These are phyloP conservation scores for Gryllus longicercus DNA, from an alignment of 2,888 invertebrate species.

Conservation along the genomic window DNA sequence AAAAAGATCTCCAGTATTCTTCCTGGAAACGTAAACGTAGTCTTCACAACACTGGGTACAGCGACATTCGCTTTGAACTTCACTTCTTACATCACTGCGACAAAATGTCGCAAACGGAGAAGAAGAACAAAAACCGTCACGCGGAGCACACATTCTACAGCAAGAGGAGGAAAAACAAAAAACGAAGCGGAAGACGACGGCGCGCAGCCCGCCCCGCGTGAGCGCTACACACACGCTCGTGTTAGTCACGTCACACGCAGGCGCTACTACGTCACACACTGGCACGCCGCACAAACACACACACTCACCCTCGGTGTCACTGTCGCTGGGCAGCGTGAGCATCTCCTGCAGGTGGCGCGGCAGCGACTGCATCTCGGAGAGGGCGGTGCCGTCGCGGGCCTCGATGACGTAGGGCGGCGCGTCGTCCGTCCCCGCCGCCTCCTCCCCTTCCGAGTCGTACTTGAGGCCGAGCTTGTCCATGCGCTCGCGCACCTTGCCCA, in stretches of 20 bases:
- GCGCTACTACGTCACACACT: background rate
- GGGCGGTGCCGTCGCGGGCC: slow-evolving; percentile 57
- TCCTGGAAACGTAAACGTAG: too few relatives aligned
- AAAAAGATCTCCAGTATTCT: too few relatives aligned
- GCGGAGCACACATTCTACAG: too few relatives aligned
- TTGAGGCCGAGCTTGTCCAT: slow-evolving; percentile 65
- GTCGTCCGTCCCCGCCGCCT: slow-evolving; percentile 48
- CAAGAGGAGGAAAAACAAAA: too few relatives aligned
- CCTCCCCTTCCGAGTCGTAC: slow-evolving; percentile 40
- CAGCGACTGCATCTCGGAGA: slow-evolving; percentile 58
- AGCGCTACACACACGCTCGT: background rate
- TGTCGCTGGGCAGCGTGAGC: slow-evolving; percentile 59
- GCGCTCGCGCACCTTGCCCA: slow-evolving; percentile 69
- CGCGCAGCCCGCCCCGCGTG: too few relatives aligned
- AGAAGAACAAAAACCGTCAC: too few relatives aligned
- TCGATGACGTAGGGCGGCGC: slow-evolving; percentile 20
- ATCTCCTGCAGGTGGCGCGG: slow-evolving; percentile 79
- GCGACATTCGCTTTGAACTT: too few relatives aligned
- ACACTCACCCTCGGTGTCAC: slow-evolving; percentile 48
- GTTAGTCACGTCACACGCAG: background rate
- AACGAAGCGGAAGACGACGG: too few relatives aligned
- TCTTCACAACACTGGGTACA: too few relatives aligned
- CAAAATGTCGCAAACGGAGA: too few relatives aligned
- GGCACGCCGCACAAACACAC: background rate
- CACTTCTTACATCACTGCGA: too few relatives aligned